phyloP scores from a whole-genome alignment of 1,140 invertebrate genomes.

The Caenorhabditis brenneri region DNA sequence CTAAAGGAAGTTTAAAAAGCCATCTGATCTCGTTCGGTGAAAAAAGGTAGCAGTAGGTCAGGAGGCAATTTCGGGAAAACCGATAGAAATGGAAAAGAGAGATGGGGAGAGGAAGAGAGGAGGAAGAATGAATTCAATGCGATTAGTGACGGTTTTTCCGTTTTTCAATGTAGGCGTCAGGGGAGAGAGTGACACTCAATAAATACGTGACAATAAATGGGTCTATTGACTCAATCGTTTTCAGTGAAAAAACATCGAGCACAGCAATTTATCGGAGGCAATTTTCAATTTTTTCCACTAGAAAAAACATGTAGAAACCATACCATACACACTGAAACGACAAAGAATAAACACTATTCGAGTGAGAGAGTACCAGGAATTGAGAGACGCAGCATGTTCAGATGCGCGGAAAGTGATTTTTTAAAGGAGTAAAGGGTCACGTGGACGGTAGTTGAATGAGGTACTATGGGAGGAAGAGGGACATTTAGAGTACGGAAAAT shows the following conservation, averaged over 20 bases:
- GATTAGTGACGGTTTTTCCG: conserved; percentile 5
- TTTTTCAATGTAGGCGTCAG: background rate
- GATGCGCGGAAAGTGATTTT: conserved; percentile 34
- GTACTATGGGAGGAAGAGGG: background rate
- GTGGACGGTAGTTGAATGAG: background rate
- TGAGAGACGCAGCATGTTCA: background rate
- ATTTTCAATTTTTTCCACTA: background rate
- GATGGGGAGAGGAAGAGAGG: background rate
- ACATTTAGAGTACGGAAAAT: conserved; percentile 5
- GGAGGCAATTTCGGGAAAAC: no score
- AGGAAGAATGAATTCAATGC: background rate
- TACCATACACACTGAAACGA: background rate
- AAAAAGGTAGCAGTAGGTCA: conserved; percentile 11
- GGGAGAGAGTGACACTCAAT: background rate
- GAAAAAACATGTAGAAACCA: background rate
- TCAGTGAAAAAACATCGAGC: background rate
- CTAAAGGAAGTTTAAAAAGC: no score
- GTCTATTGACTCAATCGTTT: background rate
- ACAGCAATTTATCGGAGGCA: background rate
- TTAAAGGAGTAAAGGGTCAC: conserved; percentile 17
- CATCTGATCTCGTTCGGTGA: no score
- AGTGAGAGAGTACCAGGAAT: background rate
- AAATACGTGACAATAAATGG: background rate
- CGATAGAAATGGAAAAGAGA: background rate
- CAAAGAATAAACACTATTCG: background rate